A percentile compares a stretch with the other conserved stretches of the same genome.
These are phyloP conservation scores for Patella depressa DNA, from an alignment of 2,888 invertebrate species.

Conservation along the genomic window DNA sequence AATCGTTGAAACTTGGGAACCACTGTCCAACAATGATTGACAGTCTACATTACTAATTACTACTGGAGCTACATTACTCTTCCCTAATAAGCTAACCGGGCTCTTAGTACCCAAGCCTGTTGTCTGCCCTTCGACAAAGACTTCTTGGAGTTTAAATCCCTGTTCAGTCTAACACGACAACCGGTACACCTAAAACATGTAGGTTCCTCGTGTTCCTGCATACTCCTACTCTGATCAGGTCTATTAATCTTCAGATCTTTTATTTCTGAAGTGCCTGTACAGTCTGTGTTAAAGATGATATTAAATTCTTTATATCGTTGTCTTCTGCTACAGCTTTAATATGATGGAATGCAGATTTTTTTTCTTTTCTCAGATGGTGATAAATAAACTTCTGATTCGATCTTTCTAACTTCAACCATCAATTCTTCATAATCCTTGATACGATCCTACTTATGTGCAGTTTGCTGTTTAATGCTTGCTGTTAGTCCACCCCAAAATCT, in stretches of 20 bases:
- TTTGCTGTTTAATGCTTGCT: constrained; percentile 7
- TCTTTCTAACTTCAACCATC: constrained; percentile 1
- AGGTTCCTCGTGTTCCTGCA: not conserved
- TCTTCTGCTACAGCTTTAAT: too few species aligned
- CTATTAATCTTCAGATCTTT: too few species aligned
- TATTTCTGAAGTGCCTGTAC: too few species aligned
- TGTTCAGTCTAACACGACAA: not conserved
- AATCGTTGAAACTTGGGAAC: not conserved
- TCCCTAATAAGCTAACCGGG: not conserved
- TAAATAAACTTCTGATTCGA: not conserved
- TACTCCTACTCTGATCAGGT: not conserved
- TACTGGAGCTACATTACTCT: not conserved
- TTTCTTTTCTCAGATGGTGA: too few species aligned
- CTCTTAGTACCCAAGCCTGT: not conserved
- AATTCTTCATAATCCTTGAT: constrained; percentile 4
- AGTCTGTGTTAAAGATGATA: too few species aligned
- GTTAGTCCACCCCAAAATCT: constrained; percentile 17
- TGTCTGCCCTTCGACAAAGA: not conserved
- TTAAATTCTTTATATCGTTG: too few species aligned
- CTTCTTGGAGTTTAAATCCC: not conserved
- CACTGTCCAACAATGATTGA: constrained; percentile 8
- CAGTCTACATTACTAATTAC: not conserved
- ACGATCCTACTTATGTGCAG: constrained; percentile 20
- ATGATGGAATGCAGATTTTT: too few species aligned
- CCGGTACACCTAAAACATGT: not conserved